These are phyloP conservation scores for Pseudochirops cupreus DNA, from an alignment of 2,797 vertebrate genomes.

Conservation along the genomic window DNA sequence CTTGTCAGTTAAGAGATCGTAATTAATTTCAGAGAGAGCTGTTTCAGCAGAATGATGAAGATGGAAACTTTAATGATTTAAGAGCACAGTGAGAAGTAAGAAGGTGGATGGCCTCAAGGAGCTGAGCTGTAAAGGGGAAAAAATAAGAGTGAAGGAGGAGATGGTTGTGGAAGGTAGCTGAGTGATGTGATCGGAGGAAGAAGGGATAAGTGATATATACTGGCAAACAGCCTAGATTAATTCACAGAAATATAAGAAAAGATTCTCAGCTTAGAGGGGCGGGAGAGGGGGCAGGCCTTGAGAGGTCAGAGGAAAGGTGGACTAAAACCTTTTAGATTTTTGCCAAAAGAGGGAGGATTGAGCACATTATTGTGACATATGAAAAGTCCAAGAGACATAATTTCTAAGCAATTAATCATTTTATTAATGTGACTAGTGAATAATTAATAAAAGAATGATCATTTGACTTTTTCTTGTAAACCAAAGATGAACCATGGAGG, in stretches of 20 bases:
- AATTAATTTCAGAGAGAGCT: background rate
- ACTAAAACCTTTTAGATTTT: background rate
- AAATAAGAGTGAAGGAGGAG: background rate
- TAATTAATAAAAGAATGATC: background rate
- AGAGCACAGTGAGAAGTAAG: background rate
- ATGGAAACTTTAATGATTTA: background rate
- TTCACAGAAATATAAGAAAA: background rate
- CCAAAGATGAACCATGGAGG: background rate
- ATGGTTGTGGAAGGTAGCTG: background rate
- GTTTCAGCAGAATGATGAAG: background rate
- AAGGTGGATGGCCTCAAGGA: background rate
- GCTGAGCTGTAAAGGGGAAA: background rate
- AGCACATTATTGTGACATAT: background rate
- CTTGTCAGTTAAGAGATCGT: background rate
- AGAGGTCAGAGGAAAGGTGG: background rate
- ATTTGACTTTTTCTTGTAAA: background rate
- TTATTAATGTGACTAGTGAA: background rate
- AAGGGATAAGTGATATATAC: background rate
- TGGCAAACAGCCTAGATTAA: background rate
- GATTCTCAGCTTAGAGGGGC: background rate
- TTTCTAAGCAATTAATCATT: background rate
- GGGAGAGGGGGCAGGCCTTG: background rate
- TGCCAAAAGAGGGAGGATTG: background rate
- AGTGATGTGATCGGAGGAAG: background rate
- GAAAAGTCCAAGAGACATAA: background rate